phyloP scores from a whole-genome alignment of 2,797 vertebrate species.

The Megalops cyprinoides region DNA sequence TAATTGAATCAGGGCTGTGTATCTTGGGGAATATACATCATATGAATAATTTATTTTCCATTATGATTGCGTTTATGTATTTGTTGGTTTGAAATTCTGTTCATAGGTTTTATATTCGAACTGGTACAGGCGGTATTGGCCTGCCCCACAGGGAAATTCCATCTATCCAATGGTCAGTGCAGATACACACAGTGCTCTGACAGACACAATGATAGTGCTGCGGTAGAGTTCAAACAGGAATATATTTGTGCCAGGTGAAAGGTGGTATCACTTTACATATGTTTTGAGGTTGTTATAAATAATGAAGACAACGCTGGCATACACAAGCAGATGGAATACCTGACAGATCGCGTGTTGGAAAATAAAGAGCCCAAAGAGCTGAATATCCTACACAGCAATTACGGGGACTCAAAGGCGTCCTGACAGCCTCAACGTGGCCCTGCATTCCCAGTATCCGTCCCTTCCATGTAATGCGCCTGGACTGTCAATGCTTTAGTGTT shows the following conservation, averaged over 20 bases:
- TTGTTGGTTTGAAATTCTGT: slow-evolving; percentile 62
- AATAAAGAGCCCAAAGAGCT: neutral
- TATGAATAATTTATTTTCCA: slow-evolving; percentile 50
- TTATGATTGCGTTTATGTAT: slow-evolving; percentile 59
- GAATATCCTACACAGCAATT: neutral
- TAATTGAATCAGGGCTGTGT: slow-evolving; percentile 50
- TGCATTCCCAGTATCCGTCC: neutral
- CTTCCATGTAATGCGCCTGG: slow-evolving; percentile 13
- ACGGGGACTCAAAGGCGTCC: neutral
- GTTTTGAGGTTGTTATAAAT: neutral
- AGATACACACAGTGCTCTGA: neutral
- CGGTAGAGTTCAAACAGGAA: neutral
- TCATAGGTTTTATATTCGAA: slow-evolving; percentile 62
- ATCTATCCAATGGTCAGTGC: no score
- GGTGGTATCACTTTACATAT: neutral
- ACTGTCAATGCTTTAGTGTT: slow-evolving; percentile 10
- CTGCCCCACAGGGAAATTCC: neutral
- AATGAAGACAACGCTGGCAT: no score
- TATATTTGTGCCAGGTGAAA: neutral
- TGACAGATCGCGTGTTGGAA: no score
- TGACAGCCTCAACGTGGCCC: neutral
- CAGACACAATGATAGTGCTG: neutral
- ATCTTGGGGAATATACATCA: slow-evolving; percentile 55
- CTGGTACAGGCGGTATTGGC: slow-evolving; percentile 66
- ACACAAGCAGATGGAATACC: neutral